These are phyloP conservation scores for Tenthredo notha DNA, from an alignment of 2,888 invertebrate species.

Conservation along the genomic window DNA sequence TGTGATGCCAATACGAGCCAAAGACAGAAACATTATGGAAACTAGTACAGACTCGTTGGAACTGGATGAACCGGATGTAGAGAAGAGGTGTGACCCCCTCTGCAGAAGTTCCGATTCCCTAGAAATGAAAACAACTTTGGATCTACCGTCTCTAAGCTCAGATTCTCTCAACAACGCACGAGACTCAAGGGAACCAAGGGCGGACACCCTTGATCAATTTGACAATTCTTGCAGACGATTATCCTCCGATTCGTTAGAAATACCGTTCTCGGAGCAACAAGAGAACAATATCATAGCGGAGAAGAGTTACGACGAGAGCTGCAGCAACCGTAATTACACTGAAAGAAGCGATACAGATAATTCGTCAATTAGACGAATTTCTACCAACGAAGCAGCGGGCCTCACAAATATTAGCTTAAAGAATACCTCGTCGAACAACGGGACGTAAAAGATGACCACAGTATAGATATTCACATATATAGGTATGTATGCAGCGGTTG, in stretches of 20 bases:
- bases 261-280: constrained; percentile 69
- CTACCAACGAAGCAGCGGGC: constrained; percentile 61
- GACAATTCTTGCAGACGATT: constrained; percentile 70
- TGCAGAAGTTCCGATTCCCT: constrained; percentile 86
- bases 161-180: constrained; percentile 75
- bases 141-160: constrained; percentile 75
- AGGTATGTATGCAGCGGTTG: constrained; percentile 7
- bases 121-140: constrained; percentile 81
- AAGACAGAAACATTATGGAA: constrained; percentile 80
- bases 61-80: constrained; percentile 73
- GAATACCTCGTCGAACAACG: constrained; percentile 65
- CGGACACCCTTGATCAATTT: constrained; percentile 65
- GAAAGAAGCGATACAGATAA: constrained; percentile 60
- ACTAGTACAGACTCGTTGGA: constrained; percentile 85
- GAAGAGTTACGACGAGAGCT: constrained; percentile 46
- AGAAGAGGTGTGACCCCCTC: constrained; percentile 79
- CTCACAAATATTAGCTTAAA: constrained; percentile 65
- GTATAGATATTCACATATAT: constrained; percentile 30
- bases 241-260: constrained; percentile 75
- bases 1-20: constrained; percentile 71
- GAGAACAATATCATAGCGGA: constrained; percentile 61
- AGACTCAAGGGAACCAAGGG: constrained; percentile 68
- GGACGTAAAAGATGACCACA: constrained; percentile 64
- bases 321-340: constrained; percentile 60
- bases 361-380: constrained; percentile 62